phyloP scores from a whole-genome alignment of 2,113 vertebrate species.

The Microtus richardsoni region DNA sequence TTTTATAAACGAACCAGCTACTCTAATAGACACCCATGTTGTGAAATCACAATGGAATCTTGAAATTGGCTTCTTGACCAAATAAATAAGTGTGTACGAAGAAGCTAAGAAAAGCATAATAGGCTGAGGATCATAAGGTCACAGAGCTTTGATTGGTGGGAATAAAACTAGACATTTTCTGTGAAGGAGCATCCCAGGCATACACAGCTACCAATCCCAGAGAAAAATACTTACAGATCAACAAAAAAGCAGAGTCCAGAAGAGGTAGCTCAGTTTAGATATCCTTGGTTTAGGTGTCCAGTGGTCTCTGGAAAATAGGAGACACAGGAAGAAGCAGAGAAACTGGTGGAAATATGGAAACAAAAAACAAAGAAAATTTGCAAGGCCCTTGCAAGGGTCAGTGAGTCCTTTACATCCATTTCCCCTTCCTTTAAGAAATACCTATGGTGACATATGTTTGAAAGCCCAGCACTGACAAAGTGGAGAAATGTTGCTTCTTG shows the following conservation, averaged over 20 bases:
- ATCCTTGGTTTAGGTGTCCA: neutral
- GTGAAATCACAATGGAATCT: no score
- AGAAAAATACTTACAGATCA: neutral
- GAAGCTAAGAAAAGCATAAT: no score
- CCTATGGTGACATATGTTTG: neutral
- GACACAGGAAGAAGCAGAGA: neutral
- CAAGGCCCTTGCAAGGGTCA: neutral
- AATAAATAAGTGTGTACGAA: no score
- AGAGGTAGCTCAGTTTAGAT: neutral
- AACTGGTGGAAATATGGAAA: neutral
- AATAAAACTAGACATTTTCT: conserved; percentile 12
- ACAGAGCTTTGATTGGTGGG: neutral
- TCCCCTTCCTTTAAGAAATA: neutral
- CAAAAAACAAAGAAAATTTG: neutral
- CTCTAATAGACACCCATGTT: no score
- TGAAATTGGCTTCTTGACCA: no score
- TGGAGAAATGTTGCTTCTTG: neutral
- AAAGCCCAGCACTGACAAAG: neutral
- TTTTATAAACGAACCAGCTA: no score
- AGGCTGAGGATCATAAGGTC: neutral
- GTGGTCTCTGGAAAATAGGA: neutral
- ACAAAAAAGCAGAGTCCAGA: neutral
- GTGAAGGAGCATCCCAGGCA: neutral
- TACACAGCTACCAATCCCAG: neutral
- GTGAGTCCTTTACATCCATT: neutral